Conservation (phyloP, 2,113 vertebrate genomes). For the Neopipo cinnamomea region DNA sequence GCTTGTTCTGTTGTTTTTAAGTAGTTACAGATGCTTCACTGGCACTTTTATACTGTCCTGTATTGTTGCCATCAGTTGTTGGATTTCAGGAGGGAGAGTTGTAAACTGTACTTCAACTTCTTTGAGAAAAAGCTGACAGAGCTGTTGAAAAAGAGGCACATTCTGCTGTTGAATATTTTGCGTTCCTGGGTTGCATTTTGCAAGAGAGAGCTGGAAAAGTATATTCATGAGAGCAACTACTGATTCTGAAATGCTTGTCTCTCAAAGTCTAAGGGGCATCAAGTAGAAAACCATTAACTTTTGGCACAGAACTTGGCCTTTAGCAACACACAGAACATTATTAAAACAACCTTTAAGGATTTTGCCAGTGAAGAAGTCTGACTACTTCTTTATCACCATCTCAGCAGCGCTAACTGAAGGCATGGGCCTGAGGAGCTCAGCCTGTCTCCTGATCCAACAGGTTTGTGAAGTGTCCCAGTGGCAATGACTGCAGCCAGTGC, state of each 20-base stretch:
- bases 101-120: background rate
- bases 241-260: background rate
- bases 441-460: rapidly evolving
- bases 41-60: background rate
- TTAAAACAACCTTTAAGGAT: background rate
- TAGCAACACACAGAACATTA: background rate
- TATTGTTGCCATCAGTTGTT: background rate
- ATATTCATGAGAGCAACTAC: background rate
- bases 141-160: background rate
- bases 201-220: background rate
- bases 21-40: background rate
- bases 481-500: background rate
- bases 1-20: background rate
- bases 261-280: background rate
- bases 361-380: background rate
- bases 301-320: background rate
- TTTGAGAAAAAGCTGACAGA: background rate
- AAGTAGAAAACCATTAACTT: background rate
- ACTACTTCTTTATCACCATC: background rate
- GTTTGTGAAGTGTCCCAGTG: rapidly evolving
- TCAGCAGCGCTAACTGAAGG: background rate
- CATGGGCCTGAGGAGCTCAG: background rate
- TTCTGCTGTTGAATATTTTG: background rate
- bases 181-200: background rate
- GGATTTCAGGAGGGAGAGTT: background rate